Conservation (phyloP, 2,888 invertebrate species). For the Phragmatobia fuliginosa region DNA sequence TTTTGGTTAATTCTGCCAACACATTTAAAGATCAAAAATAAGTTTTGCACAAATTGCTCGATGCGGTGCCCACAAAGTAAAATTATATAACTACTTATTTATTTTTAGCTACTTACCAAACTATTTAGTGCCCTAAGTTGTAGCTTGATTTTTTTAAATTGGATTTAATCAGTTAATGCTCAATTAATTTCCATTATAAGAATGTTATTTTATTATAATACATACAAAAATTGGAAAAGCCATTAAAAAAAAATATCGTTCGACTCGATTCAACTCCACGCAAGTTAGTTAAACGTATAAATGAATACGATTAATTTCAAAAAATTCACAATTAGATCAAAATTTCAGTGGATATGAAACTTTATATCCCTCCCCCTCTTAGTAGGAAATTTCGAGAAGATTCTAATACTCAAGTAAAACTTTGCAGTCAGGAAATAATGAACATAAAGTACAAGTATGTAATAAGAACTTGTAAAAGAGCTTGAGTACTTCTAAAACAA, state of each 20-base stretch:
- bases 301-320: not conserved
- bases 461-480: slow-evolving; percentile 6
- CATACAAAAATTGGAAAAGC: no score
- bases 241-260: no score
- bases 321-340: not conserved
- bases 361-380: not conserved
- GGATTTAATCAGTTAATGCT: no score
- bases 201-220: no score
- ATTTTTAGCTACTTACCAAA: no score
- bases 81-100: not conserved
- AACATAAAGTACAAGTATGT: slow-evolving; percentile 7
- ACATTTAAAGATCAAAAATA: not conserved
- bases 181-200: no score
- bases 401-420: not conserved
- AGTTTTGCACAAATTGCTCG: not conserved
- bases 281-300: not conserved
- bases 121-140: no score
- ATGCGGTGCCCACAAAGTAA: no score
- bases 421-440: slow-evolving; percentile 3
- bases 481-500: slow-evolving; percentile 8
- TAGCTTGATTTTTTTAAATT: no score
- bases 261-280: no score
- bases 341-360: not conserved
- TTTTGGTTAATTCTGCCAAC: no score
- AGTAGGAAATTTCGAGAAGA: not conserved